A percentile compares a stretch with the other conserved stretches of the same genome.
phyloP scores from a whole-genome alignment of 1,140 invertebrate species.

The Mactra quadrangularis region DNA sequence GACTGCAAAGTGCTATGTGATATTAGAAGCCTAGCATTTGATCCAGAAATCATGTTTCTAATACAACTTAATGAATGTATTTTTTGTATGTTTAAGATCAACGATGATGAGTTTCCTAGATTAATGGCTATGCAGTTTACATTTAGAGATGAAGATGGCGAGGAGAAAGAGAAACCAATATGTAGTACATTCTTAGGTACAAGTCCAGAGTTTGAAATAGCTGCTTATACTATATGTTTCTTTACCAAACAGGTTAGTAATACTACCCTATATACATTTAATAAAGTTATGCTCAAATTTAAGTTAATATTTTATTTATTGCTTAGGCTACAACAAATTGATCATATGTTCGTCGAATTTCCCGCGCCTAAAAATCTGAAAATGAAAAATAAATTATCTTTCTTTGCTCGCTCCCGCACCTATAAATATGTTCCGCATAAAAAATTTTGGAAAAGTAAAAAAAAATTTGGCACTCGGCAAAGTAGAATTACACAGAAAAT shows the following conservation, averaged over 20 bases:
- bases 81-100: slow-evolving; percentile 66
- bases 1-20: no score
- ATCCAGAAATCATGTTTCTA: no score
- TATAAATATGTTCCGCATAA: no score
- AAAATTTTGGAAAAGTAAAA: no score
- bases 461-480: no score
- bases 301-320: background rate
- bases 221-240: slow-evolving; percentile 89
- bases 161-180: slow-evolving; percentile 78
- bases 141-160: slow-evolving; percentile 73
- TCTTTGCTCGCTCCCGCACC: no score
- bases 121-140: slow-evolving; percentile 82
- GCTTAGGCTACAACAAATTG: no score
- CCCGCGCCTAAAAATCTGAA: no score
- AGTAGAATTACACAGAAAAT: no score
- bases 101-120: slow-evolving; percentile 76
- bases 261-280: background rate
- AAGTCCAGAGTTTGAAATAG: slow-evolving; percentile 96
- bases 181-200: slow-evolving; percentile 91
- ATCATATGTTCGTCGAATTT: no score
- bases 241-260: slow-evolving; percentile 64
- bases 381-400: background rate
- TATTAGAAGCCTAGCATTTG: no score
- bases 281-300: background rate
- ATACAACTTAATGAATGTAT: no score